A percentile compares a stretch with the other conserved stretches of the same genome.
Evolutionary conservation across 1,140 invertebrate genomes (phyloP).

Genomic region (Pseudomyrmex pallidus): DNA sequence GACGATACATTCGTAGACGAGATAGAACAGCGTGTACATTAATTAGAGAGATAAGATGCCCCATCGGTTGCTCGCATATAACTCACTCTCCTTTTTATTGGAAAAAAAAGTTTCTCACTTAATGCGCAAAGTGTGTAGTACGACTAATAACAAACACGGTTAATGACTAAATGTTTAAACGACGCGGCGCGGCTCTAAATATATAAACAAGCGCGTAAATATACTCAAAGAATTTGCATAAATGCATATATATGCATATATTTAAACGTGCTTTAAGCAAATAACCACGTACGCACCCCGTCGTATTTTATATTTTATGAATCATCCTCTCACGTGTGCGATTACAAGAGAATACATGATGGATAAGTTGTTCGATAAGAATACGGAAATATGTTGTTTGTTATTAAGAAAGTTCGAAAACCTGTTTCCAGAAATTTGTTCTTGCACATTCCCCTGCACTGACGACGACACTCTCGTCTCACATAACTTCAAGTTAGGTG

Average conservation of each 20-base stretch:
- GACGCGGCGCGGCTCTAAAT: constrained; percentile 14
- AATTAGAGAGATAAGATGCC: neutral
- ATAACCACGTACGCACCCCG: constrained; percentile 17
- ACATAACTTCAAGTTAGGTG: constrained; percentile 31
- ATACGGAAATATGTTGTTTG: neutral
- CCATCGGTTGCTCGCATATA: neutral
- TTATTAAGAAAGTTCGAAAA: neutral
- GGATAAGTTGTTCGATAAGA: neutral
- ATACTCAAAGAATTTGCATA: constrained; percentile 25
- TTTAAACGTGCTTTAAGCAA: constrained; percentile 16
- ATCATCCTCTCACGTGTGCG: constrained; percentile 18
- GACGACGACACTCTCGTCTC: neutral
- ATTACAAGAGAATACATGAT: constrained; percentile 8
- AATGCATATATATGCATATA: constrained; percentile 27
- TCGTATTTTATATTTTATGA: constrained; percentile 40
- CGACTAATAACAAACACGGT: neutral
- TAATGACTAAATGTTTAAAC: constrained; percentile 6
- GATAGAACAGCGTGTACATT: neutral
- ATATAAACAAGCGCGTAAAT: constrained; percentile 44
- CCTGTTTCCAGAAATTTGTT: constrained; percentile 45
- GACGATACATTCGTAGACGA: neutral
- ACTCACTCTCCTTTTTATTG: no score
- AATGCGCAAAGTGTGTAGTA: neutral
- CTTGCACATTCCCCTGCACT: neutral
- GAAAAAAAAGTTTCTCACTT: constrained; percentile 9